Base-by-base conservation (phyloP, 2,797 vertebrate species). In the Anas flavirostris region DNA sequence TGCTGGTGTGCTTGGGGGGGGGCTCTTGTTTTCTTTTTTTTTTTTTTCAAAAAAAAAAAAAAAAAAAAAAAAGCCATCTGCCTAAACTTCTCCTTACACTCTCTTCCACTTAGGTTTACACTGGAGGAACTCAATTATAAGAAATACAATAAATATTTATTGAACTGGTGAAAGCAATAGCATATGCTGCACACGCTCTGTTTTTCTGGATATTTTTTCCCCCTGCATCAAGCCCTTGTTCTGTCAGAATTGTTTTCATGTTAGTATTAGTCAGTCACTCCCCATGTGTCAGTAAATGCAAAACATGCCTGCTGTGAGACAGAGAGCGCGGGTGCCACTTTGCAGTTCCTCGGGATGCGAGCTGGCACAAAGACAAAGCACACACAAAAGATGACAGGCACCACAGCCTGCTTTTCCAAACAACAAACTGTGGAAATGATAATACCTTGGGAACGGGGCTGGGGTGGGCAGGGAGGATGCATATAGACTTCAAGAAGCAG, bases 231-330 rank as follows among this genome's bases (percentile, higher is more conserved):
- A 97, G 94, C 58, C 80, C 95, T 97, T 97, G 95, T 95, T 96
- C 89, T 95, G 95, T 97, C 96, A 97, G 93, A 94, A 96, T 93
- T 97, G 91, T 94, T 96, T 95, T 97, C 93, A 94, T 93, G 88
- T 97, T 96, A 87, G 93, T 87, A 96, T 96, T 96, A 98, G 95
- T 96, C 96, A 97, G 91, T 97, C 96, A 93, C 96, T 97, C 94
- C 92, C 94, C 82, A 87, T 92, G 94, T 97, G 95, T 96, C 96
- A 97, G 92, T 85, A 92, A 93, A 97, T 96, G 93, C 96, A 95
- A 95, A 96, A 94, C 83, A 95, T 52, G 94, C 93, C 89, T 94
- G 81, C 91, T 95, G 94, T 87, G 96, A 97, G 95, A 96, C 92
- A 93, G 90, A 83, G 85, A 90, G 81, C 28, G 1, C 86, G 91